Percentiles rank a stretch among this genome's conserved stretches.
Conservation (phyloP, 2,113 vertebrate species). For the Myxocyprinus asiaticus region DNA sequence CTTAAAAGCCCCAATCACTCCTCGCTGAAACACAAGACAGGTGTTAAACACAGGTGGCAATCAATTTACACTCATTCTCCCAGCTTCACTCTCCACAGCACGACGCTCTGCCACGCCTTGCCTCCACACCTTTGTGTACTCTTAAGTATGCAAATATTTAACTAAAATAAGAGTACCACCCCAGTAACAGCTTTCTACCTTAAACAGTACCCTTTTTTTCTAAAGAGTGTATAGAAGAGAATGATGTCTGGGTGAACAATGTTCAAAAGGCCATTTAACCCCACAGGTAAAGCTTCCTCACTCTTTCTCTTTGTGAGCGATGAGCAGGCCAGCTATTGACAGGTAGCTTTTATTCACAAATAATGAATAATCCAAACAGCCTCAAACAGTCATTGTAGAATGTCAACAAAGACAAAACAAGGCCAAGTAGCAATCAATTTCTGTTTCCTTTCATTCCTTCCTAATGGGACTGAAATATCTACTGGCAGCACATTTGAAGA, state of each 20-base stretch:
- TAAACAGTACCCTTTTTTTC: too few relatives aligned
- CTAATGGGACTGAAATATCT: slow-evolving; percentile 41
- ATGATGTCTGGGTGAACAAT: background rate
- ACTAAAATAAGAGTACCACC: too few relatives aligned
- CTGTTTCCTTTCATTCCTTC: slow-evolving; percentile 53
- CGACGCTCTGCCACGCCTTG: too few relatives aligned
- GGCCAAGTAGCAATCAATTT: slow-evolving; percentile 70
- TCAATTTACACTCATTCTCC: too few relatives aligned
- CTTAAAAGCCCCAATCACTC: too few relatives aligned
- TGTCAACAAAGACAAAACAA: slow-evolving; percentile 44
- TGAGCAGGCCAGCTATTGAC: slow-evolving; percentile 18
- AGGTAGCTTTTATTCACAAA: slow-evolving; percentile 46
- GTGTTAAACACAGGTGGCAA: too few relatives aligned
- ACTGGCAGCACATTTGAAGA: slow-evolving; percentile 3
- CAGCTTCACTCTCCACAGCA: too few relatives aligned
- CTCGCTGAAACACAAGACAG: too few relatives aligned
- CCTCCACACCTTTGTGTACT: too few relatives aligned
- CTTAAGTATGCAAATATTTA: too few relatives aligned
- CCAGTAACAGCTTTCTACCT: too few relatives aligned
- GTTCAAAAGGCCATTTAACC: slow-evolving; percentile 18
- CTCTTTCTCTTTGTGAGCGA: background rate
- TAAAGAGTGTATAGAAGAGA: too few relatives aligned
- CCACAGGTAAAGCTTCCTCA: background rate
- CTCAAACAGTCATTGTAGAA: background rate
- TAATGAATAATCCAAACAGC: slow-evolving; percentile 1